Conservation (phyloP, 2,113 vertebrate species). For the Neodon shergylaensis region DNA sequence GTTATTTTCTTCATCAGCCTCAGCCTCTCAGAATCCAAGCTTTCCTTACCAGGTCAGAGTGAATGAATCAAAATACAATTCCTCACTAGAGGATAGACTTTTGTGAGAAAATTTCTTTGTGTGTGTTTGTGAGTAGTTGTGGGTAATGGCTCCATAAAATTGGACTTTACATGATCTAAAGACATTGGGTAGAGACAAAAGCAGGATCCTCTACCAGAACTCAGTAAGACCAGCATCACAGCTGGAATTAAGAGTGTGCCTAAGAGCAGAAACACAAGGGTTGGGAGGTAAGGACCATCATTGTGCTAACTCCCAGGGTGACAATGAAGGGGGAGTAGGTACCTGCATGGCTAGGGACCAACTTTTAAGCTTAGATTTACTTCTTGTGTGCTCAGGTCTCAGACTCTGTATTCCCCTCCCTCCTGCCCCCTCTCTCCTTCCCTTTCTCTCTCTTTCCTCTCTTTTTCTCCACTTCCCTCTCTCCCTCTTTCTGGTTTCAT, state of each 20-base stretch:
- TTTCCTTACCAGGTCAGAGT: background rate
- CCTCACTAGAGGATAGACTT: background rate
- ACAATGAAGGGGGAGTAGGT: background rate
- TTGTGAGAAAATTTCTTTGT: background rate
- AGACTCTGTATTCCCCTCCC: background rate
- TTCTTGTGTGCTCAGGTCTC: background rate
- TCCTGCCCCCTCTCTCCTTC: background rate
- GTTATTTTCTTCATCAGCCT: background rate
- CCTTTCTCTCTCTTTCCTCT: background rate
- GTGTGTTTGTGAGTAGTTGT: background rate
- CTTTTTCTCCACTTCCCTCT: background rate
- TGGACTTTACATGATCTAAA: background rate
- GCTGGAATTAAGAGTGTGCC: background rate
- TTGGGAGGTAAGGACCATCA: background rate
- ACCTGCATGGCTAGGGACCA: background rate
- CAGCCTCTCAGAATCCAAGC: background rate
- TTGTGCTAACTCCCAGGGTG: background rate
- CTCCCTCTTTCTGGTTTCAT: constrained; percentile 24
- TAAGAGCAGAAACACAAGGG: background rate
- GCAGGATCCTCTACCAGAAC: background rate
- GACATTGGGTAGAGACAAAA: background rate
- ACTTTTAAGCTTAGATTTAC: background rate
- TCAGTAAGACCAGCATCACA: background rate
- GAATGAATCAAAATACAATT: background rate
- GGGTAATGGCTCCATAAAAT: background rate